Evolutionary conservation across 2,113 vertebrate species (phyloP).

Genomic region (Coracopsis vasa): DNA sequence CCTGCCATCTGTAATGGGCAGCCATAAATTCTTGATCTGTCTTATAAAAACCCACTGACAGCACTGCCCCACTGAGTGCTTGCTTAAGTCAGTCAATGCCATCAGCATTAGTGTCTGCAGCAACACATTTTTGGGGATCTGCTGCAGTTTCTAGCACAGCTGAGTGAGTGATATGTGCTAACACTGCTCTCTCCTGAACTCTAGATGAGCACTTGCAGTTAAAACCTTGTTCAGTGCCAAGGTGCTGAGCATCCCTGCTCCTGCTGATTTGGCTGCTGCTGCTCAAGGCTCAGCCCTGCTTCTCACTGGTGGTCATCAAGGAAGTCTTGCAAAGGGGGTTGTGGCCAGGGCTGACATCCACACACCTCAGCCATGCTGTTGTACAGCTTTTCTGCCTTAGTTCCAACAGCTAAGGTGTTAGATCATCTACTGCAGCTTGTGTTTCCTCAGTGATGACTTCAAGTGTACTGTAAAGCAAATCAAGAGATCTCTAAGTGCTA

Average conservation of each 20-base stretch:
- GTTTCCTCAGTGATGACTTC: not conserved
- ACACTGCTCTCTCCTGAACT: not conserved
- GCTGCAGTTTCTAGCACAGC: not conserved
- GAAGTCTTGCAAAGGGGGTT: not conserved
- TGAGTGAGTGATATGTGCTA: not conserved
- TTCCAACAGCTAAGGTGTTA: not conserved
- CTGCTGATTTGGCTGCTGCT: not conserved
- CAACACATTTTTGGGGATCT: not conserved
- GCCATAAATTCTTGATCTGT: not conserved
- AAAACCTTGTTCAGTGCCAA: not conserved
- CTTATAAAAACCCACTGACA: not conserved
- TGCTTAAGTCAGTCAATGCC: not conserved
- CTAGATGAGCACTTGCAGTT: not conserved
- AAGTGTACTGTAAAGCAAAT: not conserved
- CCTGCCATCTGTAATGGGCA: not conserved
- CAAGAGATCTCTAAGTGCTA: not conserved
- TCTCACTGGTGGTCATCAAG: not conserved
- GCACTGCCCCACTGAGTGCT: not conserved
- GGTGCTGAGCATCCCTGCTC: not conserved
- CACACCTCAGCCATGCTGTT: constrained; percentile 73
- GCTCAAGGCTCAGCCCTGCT: not conserved
- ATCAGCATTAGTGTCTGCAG: not conserved
- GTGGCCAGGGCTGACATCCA: not conserved
- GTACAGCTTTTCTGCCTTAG: accelerated
- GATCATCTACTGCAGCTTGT: not conserved